phyloP scores from a whole-genome alignment of 2,797 vertebrate genomes.

The Myotis pilosus region DNA sequence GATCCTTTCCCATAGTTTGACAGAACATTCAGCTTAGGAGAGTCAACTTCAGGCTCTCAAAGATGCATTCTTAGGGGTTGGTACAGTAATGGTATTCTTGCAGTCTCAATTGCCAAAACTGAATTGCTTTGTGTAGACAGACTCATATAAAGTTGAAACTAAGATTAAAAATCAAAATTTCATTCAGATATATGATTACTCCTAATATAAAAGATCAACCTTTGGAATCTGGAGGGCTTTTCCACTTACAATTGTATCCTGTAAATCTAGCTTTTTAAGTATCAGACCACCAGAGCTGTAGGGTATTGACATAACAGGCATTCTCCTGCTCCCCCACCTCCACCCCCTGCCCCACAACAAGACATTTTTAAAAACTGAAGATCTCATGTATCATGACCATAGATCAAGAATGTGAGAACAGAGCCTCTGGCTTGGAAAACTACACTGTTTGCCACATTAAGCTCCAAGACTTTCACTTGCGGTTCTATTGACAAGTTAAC shows the following conservation, averaged over 20 bases:
- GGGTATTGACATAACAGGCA: background rate
- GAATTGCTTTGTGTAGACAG: background rate
- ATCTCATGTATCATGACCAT: background rate
- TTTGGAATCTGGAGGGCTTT: constrained; percentile 3
- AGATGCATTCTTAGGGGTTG: background rate
- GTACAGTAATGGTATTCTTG: background rate
- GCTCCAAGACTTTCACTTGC: background rate
- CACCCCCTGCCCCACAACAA: no score
- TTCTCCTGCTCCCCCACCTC: background rate
- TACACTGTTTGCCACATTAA: background rate
- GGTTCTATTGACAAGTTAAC: background rate
- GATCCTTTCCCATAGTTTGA: background rate
- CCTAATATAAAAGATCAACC: background rate
- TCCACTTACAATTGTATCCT: background rate
- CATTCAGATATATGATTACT: background rate
- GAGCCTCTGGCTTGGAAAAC: background rate
- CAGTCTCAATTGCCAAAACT: background rate
- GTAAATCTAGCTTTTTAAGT: background rate
- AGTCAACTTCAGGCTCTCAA: background rate
- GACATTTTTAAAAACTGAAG: background rate
- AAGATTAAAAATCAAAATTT: background rate
- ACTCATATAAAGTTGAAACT: background rate
- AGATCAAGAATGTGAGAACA: background rate
- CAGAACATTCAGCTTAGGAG: background rate
- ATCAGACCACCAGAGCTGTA: background rate